Evolutionary conservation across 2,888 invertebrate species (phyloP), one percentile per base, ranked within the genome.

Genomic region (Ophion obscuratus): DNA sequence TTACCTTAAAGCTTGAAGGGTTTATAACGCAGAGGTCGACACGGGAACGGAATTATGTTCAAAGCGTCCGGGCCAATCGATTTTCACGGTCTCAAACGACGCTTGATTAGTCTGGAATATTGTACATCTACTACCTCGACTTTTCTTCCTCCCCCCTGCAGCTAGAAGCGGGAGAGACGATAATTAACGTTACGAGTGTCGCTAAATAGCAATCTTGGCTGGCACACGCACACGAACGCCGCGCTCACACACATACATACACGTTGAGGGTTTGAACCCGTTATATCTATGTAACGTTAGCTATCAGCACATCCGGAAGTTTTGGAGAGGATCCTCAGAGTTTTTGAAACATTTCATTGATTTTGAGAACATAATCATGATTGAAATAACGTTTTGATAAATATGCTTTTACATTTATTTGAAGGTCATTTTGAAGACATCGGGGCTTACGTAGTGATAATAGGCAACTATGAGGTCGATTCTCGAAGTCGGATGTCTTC

Each of bases 131-230:
- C 62, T 62, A 36, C 20, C 36, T 40, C 17, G 68, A 67, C 68
- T 14, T n/a, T 66, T 44, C 7, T 68, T 24, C 10, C 7, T 31
- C 27, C 9, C 64, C 44, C 27, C 27, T 17, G 11, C 27, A 24
- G 57, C 5, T 44, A 40, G 20, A 70, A 62, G 59, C 24, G 61
- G 24, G 57, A 27, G 68, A 53, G 27, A 47, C 31, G 57, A 67
- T 71, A 27, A 79, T 79, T 47, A 61, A 71, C 62, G 53, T 71
- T 62, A 62, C 62, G 53, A 79, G 47, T 36, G 53, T 78, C 68
- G 47, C 36, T 31, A 27, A 70, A 61, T 40, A 61, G 10, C 24
- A 17, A 31, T 47, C 10, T 76, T 66, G 24, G 24, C 6, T 20
- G 31, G 24, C 1, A 5, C n/a, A 11, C 17, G 36, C 11, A 59